A percentile compares a stretch with the other conserved stretches of the same genome.
These are phyloP conservation scores for Paracentrotus lividus DNA, from an alignment of 53 echinoderm and acorn worm genomes.

Conservation along the genomic window DNA sequence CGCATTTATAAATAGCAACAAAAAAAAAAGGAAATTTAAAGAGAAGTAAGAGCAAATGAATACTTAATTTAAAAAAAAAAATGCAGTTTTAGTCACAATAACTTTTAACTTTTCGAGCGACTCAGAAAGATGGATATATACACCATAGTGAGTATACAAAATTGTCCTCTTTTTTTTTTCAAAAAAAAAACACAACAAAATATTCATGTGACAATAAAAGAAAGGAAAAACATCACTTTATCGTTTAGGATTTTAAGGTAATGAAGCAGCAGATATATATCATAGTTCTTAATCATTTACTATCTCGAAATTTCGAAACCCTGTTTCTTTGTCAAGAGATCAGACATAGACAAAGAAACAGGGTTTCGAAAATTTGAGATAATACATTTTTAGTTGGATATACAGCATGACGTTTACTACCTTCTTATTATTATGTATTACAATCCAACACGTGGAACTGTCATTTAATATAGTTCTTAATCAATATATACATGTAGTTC, in stretches of 20 bases:
- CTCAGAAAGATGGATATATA: neutral
- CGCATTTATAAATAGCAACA: neutral
- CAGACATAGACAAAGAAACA: too few relatives aligned
- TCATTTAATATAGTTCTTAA: too few relatives aligned
- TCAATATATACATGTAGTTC: too few relatives aligned
- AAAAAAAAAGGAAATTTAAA: neutral
- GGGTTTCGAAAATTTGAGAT: too few relatives aligned
- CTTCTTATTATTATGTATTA: too few relatives aligned
- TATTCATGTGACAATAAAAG: neutral
- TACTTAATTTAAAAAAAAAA: neutral
- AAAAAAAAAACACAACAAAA: neutral
- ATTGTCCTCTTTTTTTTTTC: neutral
- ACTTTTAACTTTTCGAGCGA: neutral
- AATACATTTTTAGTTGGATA: too few relatives aligned
- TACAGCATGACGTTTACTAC: too few relatives aligned
- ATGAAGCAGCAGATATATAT: neutral
- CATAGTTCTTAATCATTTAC: too few relatives aligned
- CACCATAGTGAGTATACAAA: neutral
- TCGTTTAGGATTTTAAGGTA: neutral
- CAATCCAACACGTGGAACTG: too few relatives aligned
- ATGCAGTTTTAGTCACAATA: neutral
- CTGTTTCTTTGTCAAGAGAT: too few relatives aligned
- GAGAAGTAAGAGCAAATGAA: neutral
- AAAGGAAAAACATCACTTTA: neutral
- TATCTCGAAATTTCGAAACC: too few relatives aligned